A percentile compares a stretch with the other conserved stretches of the same genome.
These are phyloP conservation scores for Megathymus violae DNA, from an alignment of 1,140 invertebrate species.

Conservation along the genomic window DNA sequence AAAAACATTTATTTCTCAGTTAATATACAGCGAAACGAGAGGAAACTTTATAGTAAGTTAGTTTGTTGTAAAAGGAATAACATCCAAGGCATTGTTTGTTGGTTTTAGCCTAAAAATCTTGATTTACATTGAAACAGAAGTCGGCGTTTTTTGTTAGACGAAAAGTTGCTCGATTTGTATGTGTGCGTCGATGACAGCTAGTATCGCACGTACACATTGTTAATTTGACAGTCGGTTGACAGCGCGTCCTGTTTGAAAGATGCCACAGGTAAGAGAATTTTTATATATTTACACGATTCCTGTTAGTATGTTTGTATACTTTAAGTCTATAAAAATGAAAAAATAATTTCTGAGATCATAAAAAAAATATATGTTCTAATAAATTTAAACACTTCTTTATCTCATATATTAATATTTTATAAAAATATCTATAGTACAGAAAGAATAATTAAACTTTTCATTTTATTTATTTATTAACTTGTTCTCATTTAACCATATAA, in stretches of 20 bases:
- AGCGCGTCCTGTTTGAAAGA: conserved; percentile 35
- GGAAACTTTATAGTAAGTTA: conserved; percentile 18
- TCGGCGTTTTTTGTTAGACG: conserved; percentile 47
- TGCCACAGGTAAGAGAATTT: conserved; percentile 1
- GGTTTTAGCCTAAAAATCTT: conserved; percentile 35
- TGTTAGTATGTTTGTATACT: neutral
- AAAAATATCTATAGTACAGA: too few relatives aligned
- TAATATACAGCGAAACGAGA: conserved; percentile 10
- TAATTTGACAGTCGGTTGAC: conserved; percentile 28
- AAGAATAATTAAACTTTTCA: too few relatives aligned
- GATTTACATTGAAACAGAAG: conserved; percentile 39
- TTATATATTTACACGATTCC: neutral
- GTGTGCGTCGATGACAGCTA: conserved; percentile 33
- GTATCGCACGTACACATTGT: conserved; percentile 17
- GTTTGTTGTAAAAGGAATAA: conserved; percentile 1
- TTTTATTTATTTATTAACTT: too few relatives aligned
- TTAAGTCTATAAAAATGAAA: neutral
- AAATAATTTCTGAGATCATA: too few relatives aligned
- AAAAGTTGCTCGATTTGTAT: conserved; percentile 40
- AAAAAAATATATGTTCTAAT: too few relatives aligned
- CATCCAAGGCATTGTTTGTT: conserved; percentile 34
- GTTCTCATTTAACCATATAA: too few relatives aligned
- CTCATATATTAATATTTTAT: too few relatives aligned
- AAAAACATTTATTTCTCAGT: conserved; percentile 26
- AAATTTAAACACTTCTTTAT: too few relatives aligned